Base-by-base conservation (phyloP, 2,797 vertebrate genomes). In the Notoglanidium macrostoma region DNA sequence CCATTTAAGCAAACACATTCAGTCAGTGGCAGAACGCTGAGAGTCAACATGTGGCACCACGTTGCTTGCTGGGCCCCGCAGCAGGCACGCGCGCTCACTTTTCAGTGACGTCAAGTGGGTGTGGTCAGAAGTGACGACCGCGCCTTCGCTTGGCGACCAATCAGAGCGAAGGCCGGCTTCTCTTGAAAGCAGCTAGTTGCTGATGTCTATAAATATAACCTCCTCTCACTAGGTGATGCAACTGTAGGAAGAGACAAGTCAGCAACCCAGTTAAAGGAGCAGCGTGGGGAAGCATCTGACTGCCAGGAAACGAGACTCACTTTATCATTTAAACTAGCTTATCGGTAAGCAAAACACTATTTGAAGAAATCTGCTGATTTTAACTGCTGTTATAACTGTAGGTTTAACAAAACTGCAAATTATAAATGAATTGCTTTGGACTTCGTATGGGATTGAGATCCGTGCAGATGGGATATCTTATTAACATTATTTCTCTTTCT, bases 141-240 rank as follows among this genome's bases (percentile, higher is more conserved):
- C 96, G 95, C 96, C 96, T 95, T 94, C 95, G 88, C 9, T 72
- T 19, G 8, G 86, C 90, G 35, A 15, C 96, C 96, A 96, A 96
- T 96, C 93, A 19, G 91, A 89, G 91, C 26, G 80, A n/a, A 90
- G 88, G 90, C 93, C 94, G 95, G 93, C 90, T 93, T 89, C 92
- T 87, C 49, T 89, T 86, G 40, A 73, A 86, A 73, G 80, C 95
- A 93, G 93, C 92, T 92, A 92, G 90, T 80, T 26, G 88, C 85
- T 76, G 91, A 26, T 26, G 3, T 5, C 14, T 55, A 92, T 95
- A 40, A 40, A 96, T 95, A 96, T 91, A 95, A 91, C 89, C 54
- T 40, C 87, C 82, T 72, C 84, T 72, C 5, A n/a, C 77, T 68
- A 90, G 93, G 95, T 96, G 95, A 96, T 95, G 96, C 95, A 96